Percentiles rank a stretch among this genome's conserved stretches.
phyloP scores from a whole-genome alignment of 2,113 vertebrate species.

The Ploceus nigricollis region DNA sequence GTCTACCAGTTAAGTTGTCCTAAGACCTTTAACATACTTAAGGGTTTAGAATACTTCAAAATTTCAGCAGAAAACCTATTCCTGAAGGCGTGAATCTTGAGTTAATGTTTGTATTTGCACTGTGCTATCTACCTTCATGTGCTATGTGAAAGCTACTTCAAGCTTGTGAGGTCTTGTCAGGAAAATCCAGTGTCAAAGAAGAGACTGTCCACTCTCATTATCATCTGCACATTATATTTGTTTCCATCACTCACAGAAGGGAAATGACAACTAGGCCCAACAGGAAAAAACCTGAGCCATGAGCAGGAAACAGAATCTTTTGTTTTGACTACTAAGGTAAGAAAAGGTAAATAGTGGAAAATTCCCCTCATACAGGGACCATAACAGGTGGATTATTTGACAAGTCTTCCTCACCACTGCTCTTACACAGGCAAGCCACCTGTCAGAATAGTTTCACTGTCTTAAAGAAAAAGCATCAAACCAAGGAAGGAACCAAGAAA shows the following conservation, averaged over 20 bases:
- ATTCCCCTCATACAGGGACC: constrained; percentile 5
- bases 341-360: constrained; percentile 67
- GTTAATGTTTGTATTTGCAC: background rate
- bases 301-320: constrained; percentile 61
- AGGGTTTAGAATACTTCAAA: background rate
- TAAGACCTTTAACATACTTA: background rate
- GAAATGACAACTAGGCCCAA: constrained; percentile 43
- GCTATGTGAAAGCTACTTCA: rapidly evolving
- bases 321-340: constrained; percentile 61
- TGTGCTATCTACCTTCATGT: background rate
- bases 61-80: background rate
- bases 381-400: background rate
- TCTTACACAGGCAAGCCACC: background rate
- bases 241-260: constrained; percentile 43
- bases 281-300: constrained; percentile 64
- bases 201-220: background rate
- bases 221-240: background rate
- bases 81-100: background rate
- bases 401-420: background rate
- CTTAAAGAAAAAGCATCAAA: background rate
- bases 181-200: background rate
- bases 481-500: background rate
- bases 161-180: background rate
- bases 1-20: background rate
- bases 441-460: background rate